A percentile compares a stretch with the other conserved stretches of the same genome.
phyloP scores from a whole-genome alignment of 2,888 invertebrate genomes.

The Dryobota labecula region DNA sequence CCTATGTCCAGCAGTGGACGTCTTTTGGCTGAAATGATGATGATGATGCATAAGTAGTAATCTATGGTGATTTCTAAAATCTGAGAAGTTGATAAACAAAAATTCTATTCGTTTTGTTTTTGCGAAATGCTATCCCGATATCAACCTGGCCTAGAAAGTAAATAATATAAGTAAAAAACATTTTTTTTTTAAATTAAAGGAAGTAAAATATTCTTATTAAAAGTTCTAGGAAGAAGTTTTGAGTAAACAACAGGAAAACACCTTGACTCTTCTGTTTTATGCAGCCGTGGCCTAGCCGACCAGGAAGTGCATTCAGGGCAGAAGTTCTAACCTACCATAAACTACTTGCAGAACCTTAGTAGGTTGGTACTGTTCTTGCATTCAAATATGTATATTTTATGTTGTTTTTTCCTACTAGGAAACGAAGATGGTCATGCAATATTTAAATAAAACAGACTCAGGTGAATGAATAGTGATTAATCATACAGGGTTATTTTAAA shows the following conservation, averaged over 20 bases:
- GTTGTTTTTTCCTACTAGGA: conserved; percentile 29
- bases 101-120: neutral
- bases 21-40: no score
- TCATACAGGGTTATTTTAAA: no score
- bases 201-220: conserved; percentile 35
- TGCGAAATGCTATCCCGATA: neutral
- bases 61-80: neutral
- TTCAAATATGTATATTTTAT: conserved; percentile 7
- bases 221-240: conserved; percentile 48
- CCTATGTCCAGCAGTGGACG: no score
- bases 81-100: neutral
- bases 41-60: no score
- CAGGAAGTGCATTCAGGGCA: conserved; percentile 57
- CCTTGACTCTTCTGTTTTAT: conserved; percentile 59
- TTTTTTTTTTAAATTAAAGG: conserved; percentile 1
- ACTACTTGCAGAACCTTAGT: conserved; percentile 16
- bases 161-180: neutral
- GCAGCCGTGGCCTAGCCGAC: conserved; percentile 41
- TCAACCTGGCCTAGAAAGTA: neutral
- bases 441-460: neutral
- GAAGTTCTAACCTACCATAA: conserved; percentile 45
- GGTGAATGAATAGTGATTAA: no score
- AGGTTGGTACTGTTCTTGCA: conserved; percentile 4
- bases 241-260: conserved; percentile 58
- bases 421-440: neutral